These are phyloP conservation scores for Syrmaticus mikado DNA, from an alignment of 2,113 vertebrate species.

Conservation along the genomic window DNA sequence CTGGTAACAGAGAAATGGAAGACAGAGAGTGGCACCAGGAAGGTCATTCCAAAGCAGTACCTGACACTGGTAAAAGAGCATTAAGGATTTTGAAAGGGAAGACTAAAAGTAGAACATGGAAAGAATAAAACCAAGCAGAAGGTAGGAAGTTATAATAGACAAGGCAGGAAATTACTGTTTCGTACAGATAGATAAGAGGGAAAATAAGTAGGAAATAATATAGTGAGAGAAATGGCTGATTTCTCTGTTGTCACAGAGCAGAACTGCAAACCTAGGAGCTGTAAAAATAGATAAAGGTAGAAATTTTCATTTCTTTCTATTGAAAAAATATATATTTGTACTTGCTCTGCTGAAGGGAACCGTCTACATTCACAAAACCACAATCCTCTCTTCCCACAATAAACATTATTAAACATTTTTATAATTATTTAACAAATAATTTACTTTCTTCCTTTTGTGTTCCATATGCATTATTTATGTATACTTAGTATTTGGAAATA, in stretches of 20 bases:
- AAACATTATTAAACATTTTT: too few species aligned
- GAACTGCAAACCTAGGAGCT: constrained; percentile 25
- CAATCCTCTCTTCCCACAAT: background rate
- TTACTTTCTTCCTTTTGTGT: constrained; percentile 14
- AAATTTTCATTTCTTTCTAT: background rate
- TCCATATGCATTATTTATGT: constrained; percentile 26
- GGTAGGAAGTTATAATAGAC: background rate
- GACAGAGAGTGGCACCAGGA: background rate
- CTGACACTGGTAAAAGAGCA: background rate
- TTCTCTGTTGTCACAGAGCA: background rate
- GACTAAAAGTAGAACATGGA: background rate
- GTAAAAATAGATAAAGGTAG: constrained; percentile 36
- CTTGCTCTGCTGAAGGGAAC: constrained; percentile 28
- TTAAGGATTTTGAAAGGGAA: background rate
- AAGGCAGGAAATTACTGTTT: constrained; percentile 42
- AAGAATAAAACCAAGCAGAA: background rate
- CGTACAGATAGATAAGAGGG: background rate
- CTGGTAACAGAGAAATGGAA: background rate
- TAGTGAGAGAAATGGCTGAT: background rate
- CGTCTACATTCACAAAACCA: constrained; percentile 1
- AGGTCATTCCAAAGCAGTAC: background rate
- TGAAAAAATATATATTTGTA: constrained; percentile 31
- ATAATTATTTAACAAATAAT: constrained; percentile 12
- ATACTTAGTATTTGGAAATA: constrained; percentile 27
- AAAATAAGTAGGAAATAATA: constrained; percentile 27